These are phyloP conservation scores for Nomada ferruginata DNA, from an alignment of 2,888 invertebrate genomes.

Conservation along the genomic window DNA sequence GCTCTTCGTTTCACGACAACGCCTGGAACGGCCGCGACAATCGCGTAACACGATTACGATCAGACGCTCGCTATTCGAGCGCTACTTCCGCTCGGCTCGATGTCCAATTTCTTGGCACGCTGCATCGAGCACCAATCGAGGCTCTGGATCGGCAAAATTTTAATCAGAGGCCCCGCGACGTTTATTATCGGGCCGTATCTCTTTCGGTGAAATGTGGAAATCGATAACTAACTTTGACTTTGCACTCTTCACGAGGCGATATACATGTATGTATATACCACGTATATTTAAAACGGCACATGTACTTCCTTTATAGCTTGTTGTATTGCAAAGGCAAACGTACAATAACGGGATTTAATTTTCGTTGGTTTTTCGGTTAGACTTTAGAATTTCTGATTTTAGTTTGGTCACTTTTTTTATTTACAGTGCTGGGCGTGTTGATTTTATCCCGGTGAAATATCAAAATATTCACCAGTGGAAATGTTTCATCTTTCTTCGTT, in stretches of 20 bases:
- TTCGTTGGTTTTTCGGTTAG: neutral
- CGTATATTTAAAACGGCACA: no score
- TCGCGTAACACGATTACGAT: conserved; percentile 68
- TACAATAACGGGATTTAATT: neutral
- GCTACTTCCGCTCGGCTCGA: conserved; percentile 41
- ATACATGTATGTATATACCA: no score
- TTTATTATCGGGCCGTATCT: conserved; percentile 1
- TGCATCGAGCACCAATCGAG: conserved; percentile 27
- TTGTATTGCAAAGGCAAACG: neutral
- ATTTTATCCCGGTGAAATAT: conserved; percentile 6
- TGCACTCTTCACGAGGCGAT: no score
- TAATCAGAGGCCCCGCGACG: conserved; percentile 10
- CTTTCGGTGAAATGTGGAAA: neutral
- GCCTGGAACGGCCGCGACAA: conserved; percentile 62
- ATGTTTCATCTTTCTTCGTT: neutral
- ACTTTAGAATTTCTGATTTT: neutral
- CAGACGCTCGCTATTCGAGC: conserved; percentile 35
- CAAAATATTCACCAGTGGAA: conserved; percentile 10
- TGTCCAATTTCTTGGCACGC: conserved; percentile 61
- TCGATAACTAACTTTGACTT: neutral
- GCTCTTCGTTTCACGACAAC: conserved; percentile 62
- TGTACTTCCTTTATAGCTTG: neutral
- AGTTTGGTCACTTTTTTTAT: neutral
- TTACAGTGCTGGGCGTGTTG: neutral
- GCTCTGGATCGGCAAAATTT: conserved; percentile 27